A percentile compares a stretch with the other conserved stretches of the same genome.
phyloP scores from a whole-genome alignment of 2,797 vertebrate species.

The Rhabdophis nuchalis region DNA sequence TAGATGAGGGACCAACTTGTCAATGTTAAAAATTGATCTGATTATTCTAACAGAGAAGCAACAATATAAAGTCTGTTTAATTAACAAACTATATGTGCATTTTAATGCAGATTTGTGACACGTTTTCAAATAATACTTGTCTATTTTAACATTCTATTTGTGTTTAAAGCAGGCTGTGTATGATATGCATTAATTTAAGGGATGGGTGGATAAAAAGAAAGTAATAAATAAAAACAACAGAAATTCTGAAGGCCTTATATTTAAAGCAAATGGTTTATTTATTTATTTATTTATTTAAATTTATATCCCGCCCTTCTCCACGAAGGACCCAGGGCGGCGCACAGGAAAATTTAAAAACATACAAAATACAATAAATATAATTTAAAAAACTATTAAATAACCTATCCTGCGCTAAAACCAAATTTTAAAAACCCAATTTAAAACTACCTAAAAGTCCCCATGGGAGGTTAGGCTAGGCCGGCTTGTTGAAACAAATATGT shows the following conservation, averaged over 20 bases:
- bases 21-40: slow-evolving; percentile 31
- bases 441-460: too few relatives aligned
- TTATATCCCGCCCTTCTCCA: too few relatives aligned
- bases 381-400: too few relatives aligned
- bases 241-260: not conserved
- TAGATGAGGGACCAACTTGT: slow-evolving; percentile 26
- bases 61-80: not conserved
- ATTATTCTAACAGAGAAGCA: not conserved
- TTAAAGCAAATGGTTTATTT: not conserved
- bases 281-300: too few relatives aligned
- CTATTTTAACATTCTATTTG: slow-evolving; percentile 1
- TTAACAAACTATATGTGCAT: slow-evolving; percentile 5
- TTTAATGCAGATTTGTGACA: not conserved
- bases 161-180: slow-evolving; percentile 6
- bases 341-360: too few relatives aligned
- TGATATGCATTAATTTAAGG: not conserved
- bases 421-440: too few relatives aligned
- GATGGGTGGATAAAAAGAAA: not conserved
- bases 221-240: not conserved
- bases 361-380: too few relatives aligned
- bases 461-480: too few relatives aligned
- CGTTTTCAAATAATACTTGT: slow-evolving; percentile 6
- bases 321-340: too few relatives aligned
- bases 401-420: too few relatives aligned
- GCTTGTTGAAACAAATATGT: too few relatives aligned